Conservation (phyloP, 2,797 vertebrate genomes). For the Bradypodion ventrale region DNA sequence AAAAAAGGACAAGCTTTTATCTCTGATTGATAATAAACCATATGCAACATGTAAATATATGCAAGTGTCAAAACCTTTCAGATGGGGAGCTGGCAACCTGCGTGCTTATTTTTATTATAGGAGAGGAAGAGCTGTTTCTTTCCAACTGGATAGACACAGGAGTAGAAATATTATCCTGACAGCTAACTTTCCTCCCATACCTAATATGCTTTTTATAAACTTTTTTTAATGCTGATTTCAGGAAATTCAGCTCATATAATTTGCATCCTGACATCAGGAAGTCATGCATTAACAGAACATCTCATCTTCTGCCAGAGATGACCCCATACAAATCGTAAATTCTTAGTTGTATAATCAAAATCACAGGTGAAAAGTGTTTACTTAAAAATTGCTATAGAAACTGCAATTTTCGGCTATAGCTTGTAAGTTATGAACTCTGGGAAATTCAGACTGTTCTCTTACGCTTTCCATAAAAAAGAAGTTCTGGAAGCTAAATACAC, state of each 20-base stretch:
- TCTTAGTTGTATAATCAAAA: constrained; percentile 17
- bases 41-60: constrained; percentile 42
- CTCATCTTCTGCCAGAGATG: constrained; percentile 28
- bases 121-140: constrained; percentile 47
- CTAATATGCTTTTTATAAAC: constrained; percentile 48
- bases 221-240: constrained; percentile 67
- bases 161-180: constrained; percentile 61
- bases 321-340: constrained; percentile 31
- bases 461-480: neutral
- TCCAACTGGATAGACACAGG: constrained; percentile 46
- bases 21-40: constrained; percentile 30
- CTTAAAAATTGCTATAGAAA: constrained; percentile 13
- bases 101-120: constrained; percentile 52
- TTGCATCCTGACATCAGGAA: constrained; percentile 55
- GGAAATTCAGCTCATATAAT: constrained; percentile 52
- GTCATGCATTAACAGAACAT: constrained; percentile 30
- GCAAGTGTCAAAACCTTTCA: constrained; percentile 25
- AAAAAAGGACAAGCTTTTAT: constrained; percentile 36
- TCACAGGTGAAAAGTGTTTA: constrained; percentile 32
- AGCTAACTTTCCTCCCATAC: constrained; percentile 53
- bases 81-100: constrained; percentile 38
- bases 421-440: neutral
- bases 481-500: neutral
- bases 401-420: constrained; percentile 22
- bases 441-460: neutral